Evolutionary conservation across 2,888 invertebrate species (phyloP), one percentile per base, ranked within the genome.

Genomic region (Lysandra coridon): DNA sequence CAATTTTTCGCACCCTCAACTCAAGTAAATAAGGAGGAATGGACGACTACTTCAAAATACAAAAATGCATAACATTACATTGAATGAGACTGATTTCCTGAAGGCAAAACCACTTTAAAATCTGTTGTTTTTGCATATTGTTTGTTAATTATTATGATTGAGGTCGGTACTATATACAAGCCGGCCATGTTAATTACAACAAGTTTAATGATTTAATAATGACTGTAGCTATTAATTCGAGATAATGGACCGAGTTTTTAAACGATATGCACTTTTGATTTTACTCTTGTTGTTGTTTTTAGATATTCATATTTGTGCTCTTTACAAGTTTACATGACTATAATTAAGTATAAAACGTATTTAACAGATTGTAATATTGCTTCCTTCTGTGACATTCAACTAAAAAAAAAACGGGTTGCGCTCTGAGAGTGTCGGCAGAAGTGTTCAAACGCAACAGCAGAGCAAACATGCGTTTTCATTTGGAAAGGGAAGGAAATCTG

Each of bases 131-230:
- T 30, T 64, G 64, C 64, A 64, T 64, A 64, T 64, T 64, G 64
- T 64, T 64, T 64, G 64, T 30, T 23, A 30, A 30, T 64, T 30
- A 64, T 64, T 64, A 30, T 64, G 64, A 64, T 64, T 30, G 64
- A 64, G 64, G 64, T 64, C 30, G 64, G 64, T 30, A 64, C 10
- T 64, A 30, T 4, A 3, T 64, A 30, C 64, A 30, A 30, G 30
- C 30, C 12, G 64, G 64, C 12, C 4, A 3, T 12, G 64, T 64
- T 64, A 64, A 64, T 64, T 30, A 64, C 64, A 30, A 64, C 64
- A 23, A 64, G 64, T 64, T 64, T 64, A 64, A 64, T 64, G 64
- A 30, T 64, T 64, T 64, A 64, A 64, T 64, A 64, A 64, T 64
- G 23, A 64, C 64, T 23, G 64, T 64, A 64, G 64, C 64, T 64